These are phyloP conservation scores for Cryptops parisi DNA, from an alignment of 2,888 invertebrate species.

Conservation along the genomic window DNA sequence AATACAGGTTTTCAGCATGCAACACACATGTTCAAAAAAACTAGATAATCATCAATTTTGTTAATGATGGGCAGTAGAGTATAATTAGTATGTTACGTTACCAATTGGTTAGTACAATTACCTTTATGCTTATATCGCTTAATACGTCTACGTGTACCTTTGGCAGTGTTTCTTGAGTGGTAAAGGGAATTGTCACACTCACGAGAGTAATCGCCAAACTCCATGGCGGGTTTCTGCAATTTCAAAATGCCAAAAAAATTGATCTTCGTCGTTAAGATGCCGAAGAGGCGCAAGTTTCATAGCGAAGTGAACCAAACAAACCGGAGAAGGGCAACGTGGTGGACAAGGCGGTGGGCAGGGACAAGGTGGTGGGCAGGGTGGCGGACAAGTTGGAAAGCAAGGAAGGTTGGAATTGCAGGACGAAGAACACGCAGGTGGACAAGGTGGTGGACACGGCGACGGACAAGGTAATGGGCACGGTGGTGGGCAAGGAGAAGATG, in stretches of 20 bases:
- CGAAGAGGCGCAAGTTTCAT: neutral
- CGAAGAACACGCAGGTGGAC: neutral
- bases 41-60: too few species aligned
- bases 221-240: neutral
- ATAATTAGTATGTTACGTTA: too few species aligned
- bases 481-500: neutral
- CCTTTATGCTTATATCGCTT: too few species aligned
- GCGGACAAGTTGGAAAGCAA: neutral
- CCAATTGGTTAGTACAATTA: too few species aligned
- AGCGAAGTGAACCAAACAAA: neutral
- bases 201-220: neutral
- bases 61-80: too few species aligned
- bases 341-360: neutral
- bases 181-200: neutral
- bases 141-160: too few species aligned
- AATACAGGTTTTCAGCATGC: too few species aligned
- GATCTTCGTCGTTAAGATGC: neutral
- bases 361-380: neutral
- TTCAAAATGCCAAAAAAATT: neutral
- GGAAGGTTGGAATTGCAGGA: neutral
- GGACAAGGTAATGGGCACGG: neutral
- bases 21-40: too few species aligned
- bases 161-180: too few species aligned
- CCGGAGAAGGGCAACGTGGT: neutral
- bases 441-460: slow-evolving; percentile 1